These are phyloP conservation scores for Lateolabrax maculatus DNA, from an alignment of 2,797 vertebrate genomes.

Conservation along the genomic window DNA sequence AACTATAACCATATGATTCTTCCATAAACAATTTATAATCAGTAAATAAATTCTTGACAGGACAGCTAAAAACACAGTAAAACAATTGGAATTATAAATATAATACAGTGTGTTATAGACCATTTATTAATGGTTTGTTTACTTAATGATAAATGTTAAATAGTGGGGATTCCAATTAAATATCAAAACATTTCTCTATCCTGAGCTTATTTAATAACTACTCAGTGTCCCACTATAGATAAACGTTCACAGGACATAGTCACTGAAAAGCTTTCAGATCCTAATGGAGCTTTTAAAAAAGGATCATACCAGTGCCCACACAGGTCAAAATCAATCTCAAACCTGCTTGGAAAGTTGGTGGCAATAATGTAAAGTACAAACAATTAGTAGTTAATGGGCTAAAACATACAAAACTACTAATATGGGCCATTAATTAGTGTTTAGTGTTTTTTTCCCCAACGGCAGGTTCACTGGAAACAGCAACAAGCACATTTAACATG, in stretches of 20 bases:
- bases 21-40: too few species aligned
- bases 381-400: neutral
- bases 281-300: neutral
- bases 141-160: neutral
- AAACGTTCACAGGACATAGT: neutral
- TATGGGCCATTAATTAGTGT: neutral
- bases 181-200: neutral
- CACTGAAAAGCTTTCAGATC: neutral
- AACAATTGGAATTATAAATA: neutral
- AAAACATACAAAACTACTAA: neutral
- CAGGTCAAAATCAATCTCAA: neutral
- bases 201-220: neutral
- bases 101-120: neutral
- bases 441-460: neutral
- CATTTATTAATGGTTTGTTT: neutral
- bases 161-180: neutral
- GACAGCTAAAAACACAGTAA: neutral
- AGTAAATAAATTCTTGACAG: neutral
- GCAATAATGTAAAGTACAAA: neutral
- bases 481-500: neutral
- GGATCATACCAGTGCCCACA: neutral
- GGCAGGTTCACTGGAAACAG: neutral
- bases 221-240: neutral
- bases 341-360: neutral
- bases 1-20: neutral